These are phyloP conservation scores for Nannoperca obscura DNA, from an alignment of 2,797 vertebrate species.

Conservation along the genomic window DNA sequence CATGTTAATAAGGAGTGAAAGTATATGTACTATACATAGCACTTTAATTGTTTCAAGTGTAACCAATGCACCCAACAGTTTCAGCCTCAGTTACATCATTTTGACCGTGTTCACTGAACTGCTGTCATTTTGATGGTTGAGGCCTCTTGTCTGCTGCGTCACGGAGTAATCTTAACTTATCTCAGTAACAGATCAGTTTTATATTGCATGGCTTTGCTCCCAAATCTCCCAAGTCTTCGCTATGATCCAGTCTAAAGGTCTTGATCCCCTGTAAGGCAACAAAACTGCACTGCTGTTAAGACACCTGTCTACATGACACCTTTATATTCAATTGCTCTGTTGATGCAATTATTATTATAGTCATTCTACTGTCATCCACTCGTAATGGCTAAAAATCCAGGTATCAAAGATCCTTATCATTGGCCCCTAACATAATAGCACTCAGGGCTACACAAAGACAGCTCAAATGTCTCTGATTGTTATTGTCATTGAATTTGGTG, in stretches of 20 bases:
- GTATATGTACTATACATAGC: not conserved
- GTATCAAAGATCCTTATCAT: constrained; percentile 1
- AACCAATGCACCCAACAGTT: not conserved
- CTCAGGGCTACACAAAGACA: not conserved
- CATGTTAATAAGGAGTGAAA: not conserved
- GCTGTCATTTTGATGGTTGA: constrained; percentile 50
- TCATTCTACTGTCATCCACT: not conserved
- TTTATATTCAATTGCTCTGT: constrained; percentile 24
- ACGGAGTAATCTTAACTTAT: constrained; percentile 23
- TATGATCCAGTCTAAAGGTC: constrained; percentile 34
- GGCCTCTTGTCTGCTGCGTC: constrained; percentile 25
- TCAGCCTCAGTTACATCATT: constrained; percentile 12
- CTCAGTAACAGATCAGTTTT: constrained; percentile 24
- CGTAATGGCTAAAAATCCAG: not conserved
- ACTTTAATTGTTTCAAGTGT: not conserved
- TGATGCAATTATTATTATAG: not conserved
- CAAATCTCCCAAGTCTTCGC: constrained; percentile 33
- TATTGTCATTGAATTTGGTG: not conserved
- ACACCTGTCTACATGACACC: constrained; percentile 18
- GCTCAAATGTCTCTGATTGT: not conserved
- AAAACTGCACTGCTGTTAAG: constrained; percentile 18
- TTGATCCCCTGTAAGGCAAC: constrained; percentile 27
- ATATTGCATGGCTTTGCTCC: constrained; percentile 39
- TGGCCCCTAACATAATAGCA: constrained; percentile 11
- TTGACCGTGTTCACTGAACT: constrained; percentile 20